Conservation (phyloP, 2,888 invertebrate genomes). For the Phaonia tiefii region DNA sequence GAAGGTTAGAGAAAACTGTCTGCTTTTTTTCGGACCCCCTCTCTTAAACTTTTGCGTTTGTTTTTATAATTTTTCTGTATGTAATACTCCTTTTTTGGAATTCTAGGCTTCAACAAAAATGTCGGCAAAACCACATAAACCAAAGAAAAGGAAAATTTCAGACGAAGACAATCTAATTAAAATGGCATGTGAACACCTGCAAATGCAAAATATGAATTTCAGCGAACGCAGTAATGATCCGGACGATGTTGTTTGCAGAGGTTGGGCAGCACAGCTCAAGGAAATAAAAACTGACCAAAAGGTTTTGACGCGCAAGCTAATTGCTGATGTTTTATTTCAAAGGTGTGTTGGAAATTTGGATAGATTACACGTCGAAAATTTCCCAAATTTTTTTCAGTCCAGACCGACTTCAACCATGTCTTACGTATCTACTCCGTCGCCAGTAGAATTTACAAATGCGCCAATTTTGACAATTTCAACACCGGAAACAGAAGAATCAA, state of each 20-base stretch:
- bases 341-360: too few species aligned
- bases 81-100: conserved; percentile 4
- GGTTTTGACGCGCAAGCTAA: not conserved
- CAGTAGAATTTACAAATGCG: too few species aligned
- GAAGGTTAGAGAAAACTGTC: not conserved
- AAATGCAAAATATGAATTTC: not conserved
- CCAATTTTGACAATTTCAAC: too few species aligned
- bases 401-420: too few species aligned
- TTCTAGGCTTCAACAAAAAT: not conserved
- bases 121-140: not conserved
- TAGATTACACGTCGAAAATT: too few species aligned
- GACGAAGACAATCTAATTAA: not conserved
- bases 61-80: conserved; percentile 1
- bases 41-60: conserved; percentile 1
- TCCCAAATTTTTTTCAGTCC: too few species aligned
- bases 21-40: conserved; percentile 4
- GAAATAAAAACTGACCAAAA: not conserved
- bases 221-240: conserved; percentile 4
- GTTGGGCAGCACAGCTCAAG: not conserved
- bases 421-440: too few species aligned
- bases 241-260: conserved; percentile 4
- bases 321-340: too few species aligned
- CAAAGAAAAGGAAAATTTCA: not conserved
- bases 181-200: conserved; percentile 4
- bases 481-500: too few species aligned